A percentile compares a stretch with the other conserved stretches of the same genome.
Evolutionary conservation across 2,797 vertebrate genomes (phyloP).

Genomic region (Pseudochirops cupreus): DNA sequence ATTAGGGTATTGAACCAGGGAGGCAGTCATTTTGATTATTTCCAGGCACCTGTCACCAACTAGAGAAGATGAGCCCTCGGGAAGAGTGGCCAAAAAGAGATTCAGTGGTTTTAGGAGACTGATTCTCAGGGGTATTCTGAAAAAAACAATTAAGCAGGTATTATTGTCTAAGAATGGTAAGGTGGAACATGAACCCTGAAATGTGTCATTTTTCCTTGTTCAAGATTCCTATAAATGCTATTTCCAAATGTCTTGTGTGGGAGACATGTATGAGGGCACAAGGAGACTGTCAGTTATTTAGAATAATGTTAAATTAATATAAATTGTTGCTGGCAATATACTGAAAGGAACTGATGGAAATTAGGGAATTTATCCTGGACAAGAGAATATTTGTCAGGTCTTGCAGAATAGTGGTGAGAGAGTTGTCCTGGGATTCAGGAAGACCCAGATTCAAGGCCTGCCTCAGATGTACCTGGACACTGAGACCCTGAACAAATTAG

Average conservation of each 20-base stretch:
- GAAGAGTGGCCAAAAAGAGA: background rate
- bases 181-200: background rate
- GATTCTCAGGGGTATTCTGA: background rate
- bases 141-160: background rate
- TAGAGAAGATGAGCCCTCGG: background rate
- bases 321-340: background rate
- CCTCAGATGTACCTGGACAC: background rate
- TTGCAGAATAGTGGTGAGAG: background rate
- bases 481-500: background rate
- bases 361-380: background rate
- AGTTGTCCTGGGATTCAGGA: background rate
- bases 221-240: background rate
- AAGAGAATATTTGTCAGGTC: background rate
- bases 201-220: background rate
- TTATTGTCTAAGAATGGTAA: background rate
- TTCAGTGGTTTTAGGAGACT: background rate
- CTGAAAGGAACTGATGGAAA: background rate
- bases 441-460: background rate
- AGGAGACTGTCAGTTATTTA: background rate
- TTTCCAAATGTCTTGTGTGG: slow-evolving; percentile 1
- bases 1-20: background rate
- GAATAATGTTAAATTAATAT: background rate
- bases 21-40: background rate
- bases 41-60: background rate
- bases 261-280: background rate